phyloP scores from a whole-genome alignment of 2,113 vertebrate species.

The Sapajus apella region DNA sequence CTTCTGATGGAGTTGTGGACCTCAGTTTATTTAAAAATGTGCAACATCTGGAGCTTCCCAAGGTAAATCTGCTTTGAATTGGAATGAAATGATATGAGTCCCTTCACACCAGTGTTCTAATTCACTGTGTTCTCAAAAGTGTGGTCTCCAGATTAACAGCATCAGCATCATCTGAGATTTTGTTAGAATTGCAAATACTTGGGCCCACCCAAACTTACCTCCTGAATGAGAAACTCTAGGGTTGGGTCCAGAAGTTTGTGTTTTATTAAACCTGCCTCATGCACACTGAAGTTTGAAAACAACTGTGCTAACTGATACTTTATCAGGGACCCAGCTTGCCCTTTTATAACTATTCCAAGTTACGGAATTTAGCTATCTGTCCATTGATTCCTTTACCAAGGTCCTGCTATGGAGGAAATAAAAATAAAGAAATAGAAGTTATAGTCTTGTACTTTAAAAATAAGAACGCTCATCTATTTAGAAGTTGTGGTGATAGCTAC shows the following conservation, averaged over 20 bases:
- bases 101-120: background rate
- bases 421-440: background rate
- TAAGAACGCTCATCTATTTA: background rate
- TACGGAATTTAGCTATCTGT: background rate
- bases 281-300: background rate
- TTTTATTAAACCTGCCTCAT: background rate
- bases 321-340: background rate
- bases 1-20: slow-evolving; percentile 64
- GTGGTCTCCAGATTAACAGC: background rate
- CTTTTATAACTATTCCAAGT: background rate
- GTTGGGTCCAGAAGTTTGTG: background rate
- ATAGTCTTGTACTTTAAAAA: background rate
- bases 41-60: slow-evolving; percentile 87
- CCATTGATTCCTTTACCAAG: background rate
- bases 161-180: background rate
- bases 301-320: background rate
- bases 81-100: background rate
- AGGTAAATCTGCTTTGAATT: slow-evolving; percentile 83
- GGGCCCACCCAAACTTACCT: background rate
- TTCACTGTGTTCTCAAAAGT: background rate
- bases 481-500: background rate
- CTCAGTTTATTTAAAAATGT: slow-evolving; percentile 82
- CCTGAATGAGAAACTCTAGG: background rate
- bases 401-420: background rate
- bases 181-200: background rate